These are phyloP conservation scores for Bergia sp. DNA, from an alignment of 92 coral and sea anemone genomes.

Conservation along the genomic window DNA sequence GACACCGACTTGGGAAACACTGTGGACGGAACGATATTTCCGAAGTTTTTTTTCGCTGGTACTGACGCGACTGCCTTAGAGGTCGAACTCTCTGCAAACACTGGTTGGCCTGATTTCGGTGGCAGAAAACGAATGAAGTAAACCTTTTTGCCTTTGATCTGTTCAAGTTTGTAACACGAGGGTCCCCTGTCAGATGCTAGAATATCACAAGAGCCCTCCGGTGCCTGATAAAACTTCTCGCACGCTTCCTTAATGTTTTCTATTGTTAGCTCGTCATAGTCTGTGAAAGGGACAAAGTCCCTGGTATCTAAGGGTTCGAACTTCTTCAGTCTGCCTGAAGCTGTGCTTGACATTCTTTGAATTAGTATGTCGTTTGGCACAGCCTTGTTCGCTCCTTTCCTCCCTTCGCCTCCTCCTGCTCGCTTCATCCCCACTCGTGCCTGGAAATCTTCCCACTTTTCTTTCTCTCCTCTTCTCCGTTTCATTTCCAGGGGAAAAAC, in stretches of 20 bases:
- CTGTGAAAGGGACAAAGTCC: slow-evolving; percentile 57
- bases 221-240: too few species aligned
- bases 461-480: slow-evolving; percentile 50
- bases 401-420: slow-evolving; percentile 53
- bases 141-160: slow-evolving; percentile 59
- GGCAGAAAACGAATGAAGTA: slow-evolving; percentile 49
- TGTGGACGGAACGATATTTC: background rate
- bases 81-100: slow-evolving; percentile 1
- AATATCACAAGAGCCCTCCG: slow-evolving; percentile 61
- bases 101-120: slow-evolving; percentile 26
- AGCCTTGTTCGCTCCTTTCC: slow-evolving; percentile 39
- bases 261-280: slow-evolving; percentile 51
- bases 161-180: slow-evolving; percentile 65
- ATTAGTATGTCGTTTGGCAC: slow-evolving; percentile 52
- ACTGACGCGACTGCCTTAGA: slow-evolving; percentile 15
- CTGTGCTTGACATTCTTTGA: slow-evolving; percentile 62
- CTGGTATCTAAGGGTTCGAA: slow-evolving; percentile 64
- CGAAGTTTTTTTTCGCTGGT: background rate
- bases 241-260: slow-evolving; percentile 61
- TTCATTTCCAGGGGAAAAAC: slow-evolving; percentile 43
- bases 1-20: slow-evolving; percentile 62
- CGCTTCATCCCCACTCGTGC: slow-evolving; percentile 63
- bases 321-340: slow-evolving; percentile 56
- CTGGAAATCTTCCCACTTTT: slow-evolving; percentile 62
- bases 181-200: slow-evolving; percentile 68